phyloP scores from a whole-genome alignment of 2,888 invertebrate genomes.

The Agapostemon virescens region DNA sequence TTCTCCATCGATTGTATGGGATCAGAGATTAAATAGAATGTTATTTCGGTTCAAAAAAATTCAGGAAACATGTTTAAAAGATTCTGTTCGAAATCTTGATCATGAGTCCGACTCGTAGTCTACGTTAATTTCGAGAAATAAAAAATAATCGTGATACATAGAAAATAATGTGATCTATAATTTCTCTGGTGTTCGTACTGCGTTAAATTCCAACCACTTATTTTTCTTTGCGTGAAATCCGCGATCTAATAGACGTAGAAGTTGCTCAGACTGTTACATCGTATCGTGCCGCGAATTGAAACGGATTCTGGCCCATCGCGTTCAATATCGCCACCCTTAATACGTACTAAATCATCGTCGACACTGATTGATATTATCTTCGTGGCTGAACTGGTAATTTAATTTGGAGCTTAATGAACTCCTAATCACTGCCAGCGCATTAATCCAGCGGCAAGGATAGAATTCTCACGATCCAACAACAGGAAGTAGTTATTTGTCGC shows the following conservation, averaged over 20 bases:
- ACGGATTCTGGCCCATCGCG: too few species aligned
- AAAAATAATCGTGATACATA: background rate
- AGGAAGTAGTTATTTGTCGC: background rate
- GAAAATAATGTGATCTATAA: background rate
- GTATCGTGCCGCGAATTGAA: background rate
- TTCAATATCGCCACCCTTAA: background rate
- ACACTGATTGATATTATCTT: slow-evolving; percentile 14
- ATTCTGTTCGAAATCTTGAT: too few species aligned
- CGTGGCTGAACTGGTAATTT: slow-evolving; percentile 13
- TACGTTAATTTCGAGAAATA: background rate
- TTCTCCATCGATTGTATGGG: too few species aligned
- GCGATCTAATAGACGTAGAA: background rate
- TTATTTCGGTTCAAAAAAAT: too few species aligned
- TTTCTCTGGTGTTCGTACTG: too few species aligned
- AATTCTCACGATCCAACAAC: background rate
- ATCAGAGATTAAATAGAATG: too few species aligned
- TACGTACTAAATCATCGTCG: slow-evolving; percentile 19
- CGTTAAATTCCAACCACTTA: background rate
- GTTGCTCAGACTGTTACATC: background rate
- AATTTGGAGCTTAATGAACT: slow-evolving; percentile 9
- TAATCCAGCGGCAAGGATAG: background rate
- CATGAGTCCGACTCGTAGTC: too few species aligned
- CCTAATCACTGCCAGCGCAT: background rate
- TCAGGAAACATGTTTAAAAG: too few species aligned
- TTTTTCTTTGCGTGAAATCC: background rate